Base-by-base conservation (phyloP, 1,140 invertebrate species). In the Planococcus citri region DNA sequence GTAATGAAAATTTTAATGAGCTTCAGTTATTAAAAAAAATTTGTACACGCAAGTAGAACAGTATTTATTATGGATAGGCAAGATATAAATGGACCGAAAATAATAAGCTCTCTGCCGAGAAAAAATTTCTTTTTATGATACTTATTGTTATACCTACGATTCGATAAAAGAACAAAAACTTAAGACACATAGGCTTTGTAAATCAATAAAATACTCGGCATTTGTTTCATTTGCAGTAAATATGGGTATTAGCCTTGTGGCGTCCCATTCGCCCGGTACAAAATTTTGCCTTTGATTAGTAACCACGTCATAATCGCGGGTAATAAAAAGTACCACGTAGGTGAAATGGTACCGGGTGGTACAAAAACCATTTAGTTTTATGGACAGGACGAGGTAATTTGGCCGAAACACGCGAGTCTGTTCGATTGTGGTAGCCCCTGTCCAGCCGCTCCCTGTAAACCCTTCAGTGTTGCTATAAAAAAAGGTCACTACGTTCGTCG, bases 331-430 rank as follows among this genome's bases (percentile, higher is more conserved):
- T 51, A 51, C 41, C 41, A 17, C 41, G 41, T 51, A 51, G 41
- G 41, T 51, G 41, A 51, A 51, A 51, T 51, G 41, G 41, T 51
- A 51, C 41, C 12, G 41, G 12, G 41, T 51, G 41, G 41, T 51
- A 51, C 41, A 51, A 51, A 51, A 51, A 51, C 41, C 41, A 51
- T 51, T 51, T 51, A 51, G 41, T 51, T 51, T 51, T 51, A 51
- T 51, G 41, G 41, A 51, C 41, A 51, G 41, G 41, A 51, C 41
- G 41, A 51, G 41, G 41, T 51, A 51, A 51, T 51, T 51, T 51
- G 41, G 41, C 41, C 41, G 41, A 51, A 51, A 51, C 41, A 51
- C 41, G 41, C 41, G 41, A 51, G 41, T 51, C 41, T 51, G 3
- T 51, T 51, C 41, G 41, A 51, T 51, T 51, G 41, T 51, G 41